Conservation (phyloP, 2,113 vertebrate genomes). For the Saguinus midas region DNA sequence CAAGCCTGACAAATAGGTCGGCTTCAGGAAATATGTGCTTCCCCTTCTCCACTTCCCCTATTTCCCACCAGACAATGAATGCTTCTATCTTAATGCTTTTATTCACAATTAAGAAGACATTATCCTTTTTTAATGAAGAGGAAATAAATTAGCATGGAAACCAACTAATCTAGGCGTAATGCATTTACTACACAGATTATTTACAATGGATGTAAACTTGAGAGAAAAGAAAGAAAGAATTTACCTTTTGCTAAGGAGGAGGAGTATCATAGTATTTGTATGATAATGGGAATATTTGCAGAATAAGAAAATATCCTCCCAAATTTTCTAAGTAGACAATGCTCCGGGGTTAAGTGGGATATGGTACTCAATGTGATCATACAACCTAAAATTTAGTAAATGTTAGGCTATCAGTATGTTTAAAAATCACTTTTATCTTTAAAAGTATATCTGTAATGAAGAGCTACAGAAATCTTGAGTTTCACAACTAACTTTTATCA, state of each 20-base stretch:
- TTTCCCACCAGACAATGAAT: conserved; percentile 56
- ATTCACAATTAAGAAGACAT: conserved; percentile 49
- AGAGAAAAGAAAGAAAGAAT: not conserved
- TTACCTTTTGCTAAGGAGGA: not conserved
- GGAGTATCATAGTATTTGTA: not conserved
- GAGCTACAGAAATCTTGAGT: not conserved
- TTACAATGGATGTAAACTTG: not conserved
- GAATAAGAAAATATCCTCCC: not conserved
- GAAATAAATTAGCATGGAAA: conserved; percentile 38
- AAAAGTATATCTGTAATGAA: not conserved
- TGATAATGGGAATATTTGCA: not conserved
- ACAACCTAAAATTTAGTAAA: not conserved
- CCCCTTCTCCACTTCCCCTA: conserved; percentile 17
- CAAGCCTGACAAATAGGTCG: conserved; percentile 49
- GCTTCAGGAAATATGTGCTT: conserved; percentile 57
- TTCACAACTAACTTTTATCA: conserved; percentile 18
- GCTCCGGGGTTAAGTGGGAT: not conserved
- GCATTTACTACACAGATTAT: not conserved
- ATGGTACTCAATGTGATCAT: not conserved
- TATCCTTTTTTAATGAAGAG: not conserved
- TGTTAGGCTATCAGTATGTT: not conserved
- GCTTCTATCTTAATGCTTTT: conserved; percentile 44
- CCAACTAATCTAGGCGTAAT: not conserved
- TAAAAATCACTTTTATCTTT: not conserved
- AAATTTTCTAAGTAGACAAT: not conserved